phyloP scores from a whole-genome alignment of 2,113 vertebrate genomes.

The Herpetotheres cachinnans region DNA sequence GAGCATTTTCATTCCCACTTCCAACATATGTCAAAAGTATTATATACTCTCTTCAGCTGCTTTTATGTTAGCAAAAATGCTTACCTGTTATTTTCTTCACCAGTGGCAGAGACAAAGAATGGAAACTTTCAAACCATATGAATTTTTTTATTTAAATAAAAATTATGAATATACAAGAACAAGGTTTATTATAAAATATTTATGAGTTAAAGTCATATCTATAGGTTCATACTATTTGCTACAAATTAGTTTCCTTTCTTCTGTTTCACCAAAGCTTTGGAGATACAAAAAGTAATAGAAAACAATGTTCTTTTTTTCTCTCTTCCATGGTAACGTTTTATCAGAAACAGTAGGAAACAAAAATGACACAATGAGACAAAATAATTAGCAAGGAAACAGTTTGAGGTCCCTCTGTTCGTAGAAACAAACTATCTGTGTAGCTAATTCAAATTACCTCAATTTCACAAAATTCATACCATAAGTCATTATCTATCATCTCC shows the following conservation, averaged over 20 bases:
- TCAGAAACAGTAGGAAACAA: background rate
- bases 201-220: background rate
- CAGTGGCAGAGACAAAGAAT: background rate
- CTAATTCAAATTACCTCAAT: conserved; percentile 18
- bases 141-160: background rate
- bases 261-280: background rate
- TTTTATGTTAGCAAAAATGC: background rate
- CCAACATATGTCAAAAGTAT: background rate
- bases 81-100: background rate
- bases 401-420: background rate
- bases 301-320: background rate
- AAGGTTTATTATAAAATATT: background rate
- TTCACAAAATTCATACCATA: background rate
- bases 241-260: background rate
- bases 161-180: background rate
- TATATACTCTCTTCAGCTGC: background rate
- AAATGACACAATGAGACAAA: background rate
- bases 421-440: background rate
- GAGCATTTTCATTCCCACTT: background rate
- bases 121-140: background rate
- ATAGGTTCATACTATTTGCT: background rate
- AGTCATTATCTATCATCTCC: background rate
- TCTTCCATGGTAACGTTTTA: background rate
- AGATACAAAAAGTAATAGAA: background rate
- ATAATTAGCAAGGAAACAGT: background rate